A percentile compares a stretch with the other conserved stretches of the same genome.
Evolutionary conservation across 1,140 invertebrate species (phyloP).

Genomic region (Chironomus tepperi): DNA sequence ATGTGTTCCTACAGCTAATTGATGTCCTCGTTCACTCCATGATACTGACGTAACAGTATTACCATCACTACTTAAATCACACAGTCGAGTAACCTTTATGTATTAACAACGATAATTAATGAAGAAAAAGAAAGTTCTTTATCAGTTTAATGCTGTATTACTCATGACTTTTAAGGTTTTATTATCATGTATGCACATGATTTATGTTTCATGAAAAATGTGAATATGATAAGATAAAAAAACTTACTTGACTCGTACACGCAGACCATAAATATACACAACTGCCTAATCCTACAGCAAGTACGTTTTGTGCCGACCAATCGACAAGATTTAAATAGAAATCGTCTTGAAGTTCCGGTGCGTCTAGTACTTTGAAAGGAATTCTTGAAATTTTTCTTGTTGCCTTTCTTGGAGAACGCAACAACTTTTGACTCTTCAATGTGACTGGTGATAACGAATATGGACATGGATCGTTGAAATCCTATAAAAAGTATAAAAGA

Average conservation of each 20-base stretch:
- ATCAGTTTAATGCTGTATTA: too few species aligned
- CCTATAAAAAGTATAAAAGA: slow-evolving; percentile 49
- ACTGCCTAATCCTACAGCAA: slow-evolving; percentile 95
- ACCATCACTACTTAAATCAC: slow-evolving; percentile 85
- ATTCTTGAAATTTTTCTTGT: slow-evolving; percentile 94
- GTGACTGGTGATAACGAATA: slow-evolving; percentile 92
- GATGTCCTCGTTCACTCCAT: slow-evolving; percentile 95
- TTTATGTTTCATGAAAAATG: too few species aligned
- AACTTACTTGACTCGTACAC: slow-evolving; percentile 85
- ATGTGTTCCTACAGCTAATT: slow-evolving; percentile 96
- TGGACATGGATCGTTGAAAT: slow-evolving; percentile 57
- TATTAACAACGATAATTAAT: too few species aligned
- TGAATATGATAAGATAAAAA: background rate
- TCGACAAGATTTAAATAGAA: slow-evolving; percentile 99
- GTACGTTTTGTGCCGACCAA: slow-evolving; percentile 98
- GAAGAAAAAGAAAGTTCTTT: too few species aligned
- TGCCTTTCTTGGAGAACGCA: slow-evolving; percentile 89
- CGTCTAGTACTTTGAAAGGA: slow-evolving; percentile 96
- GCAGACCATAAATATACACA: slow-evolving; percentile 99
- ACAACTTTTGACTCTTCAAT: slow-evolving; percentile 85
- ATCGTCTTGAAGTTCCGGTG: slow-evolving; percentile 97
- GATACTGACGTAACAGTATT: slow-evolving; percentile 98
- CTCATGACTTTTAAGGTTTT: too few species aligned
- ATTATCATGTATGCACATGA: too few species aligned
- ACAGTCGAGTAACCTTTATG: slow-evolving; percentile 76